Conservation (phyloP, 2,113 vertebrate genomes). For the Lepidothrix coronata region DNA sequence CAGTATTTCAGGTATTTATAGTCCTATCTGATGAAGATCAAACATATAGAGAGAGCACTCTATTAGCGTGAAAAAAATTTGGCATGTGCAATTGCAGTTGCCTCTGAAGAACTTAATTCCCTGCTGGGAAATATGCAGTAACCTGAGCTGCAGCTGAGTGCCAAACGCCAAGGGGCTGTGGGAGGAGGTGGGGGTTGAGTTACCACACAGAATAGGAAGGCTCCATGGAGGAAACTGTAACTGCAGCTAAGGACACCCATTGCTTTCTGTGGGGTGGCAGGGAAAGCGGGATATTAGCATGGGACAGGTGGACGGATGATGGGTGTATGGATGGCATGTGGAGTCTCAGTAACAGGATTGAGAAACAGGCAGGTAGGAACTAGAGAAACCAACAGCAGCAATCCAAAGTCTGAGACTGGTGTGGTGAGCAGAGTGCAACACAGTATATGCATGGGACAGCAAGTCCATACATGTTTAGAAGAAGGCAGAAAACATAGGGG, state of each 20-base stretch:
- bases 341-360: accelerated
- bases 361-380: not conserved
- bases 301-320: accelerated
- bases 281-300: accelerated
- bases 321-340: not conserved
- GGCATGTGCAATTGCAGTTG: not conserved
- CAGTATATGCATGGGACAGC: not conserved
- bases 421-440: not conserved
- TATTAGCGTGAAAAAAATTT: not conserved
- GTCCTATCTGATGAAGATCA: not conserved
- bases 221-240: accelerated
- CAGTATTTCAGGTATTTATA: conserved; percentile 44
- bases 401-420: not conserved
- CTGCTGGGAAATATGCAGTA: not conserved
- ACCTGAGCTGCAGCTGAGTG: not conserved
- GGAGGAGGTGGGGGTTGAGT: not conserved
- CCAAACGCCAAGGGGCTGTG: accelerated
- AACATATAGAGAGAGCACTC: not conserved
- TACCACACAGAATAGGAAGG: not conserved
- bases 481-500: not conserved
- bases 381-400: not conserved
- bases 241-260: not conserved
- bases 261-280: not conserved
- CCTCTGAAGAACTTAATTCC: not conserved
- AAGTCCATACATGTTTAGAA: not conserved